phyloP scores from a whole-genome alignment of 92 coral and sea anemone genomes.

The Paragorgia papillata region DNA sequence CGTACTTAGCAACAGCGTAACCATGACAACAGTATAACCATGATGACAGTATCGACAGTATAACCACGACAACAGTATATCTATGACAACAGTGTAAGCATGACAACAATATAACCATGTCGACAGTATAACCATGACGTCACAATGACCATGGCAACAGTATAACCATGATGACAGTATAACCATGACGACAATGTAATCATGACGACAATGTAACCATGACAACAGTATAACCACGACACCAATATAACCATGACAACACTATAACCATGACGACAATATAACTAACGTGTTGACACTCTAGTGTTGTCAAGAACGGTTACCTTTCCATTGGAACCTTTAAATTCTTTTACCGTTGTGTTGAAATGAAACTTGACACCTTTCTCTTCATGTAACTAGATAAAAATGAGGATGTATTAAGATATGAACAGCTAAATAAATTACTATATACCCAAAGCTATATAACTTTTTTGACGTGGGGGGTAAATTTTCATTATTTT shows the following conservation, averaged over 20 bases:
- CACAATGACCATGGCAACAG: no score
- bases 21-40: neutral
- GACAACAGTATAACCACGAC: neutral
- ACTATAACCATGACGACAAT: no score
- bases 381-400: conserved; percentile 77
- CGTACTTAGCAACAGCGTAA: no score
- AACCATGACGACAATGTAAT: no score
- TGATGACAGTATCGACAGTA: neutral
- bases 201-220: no score
- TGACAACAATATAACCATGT: no score
- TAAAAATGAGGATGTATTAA: no score
- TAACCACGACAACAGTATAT: neutral
- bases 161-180: no score
- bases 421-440: no score
- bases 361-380: conserved; percentile 88
- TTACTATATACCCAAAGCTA: no score
- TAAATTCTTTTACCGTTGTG: conserved; percentile 80
- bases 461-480: no score
- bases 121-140: neutral
- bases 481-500: no score
- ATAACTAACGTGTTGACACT: neutral
- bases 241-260: neutral
- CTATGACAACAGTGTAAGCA: neutral
- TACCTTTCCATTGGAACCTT: conserved; percentile 86
- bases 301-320: neutral